phyloP scores from a whole-genome alignment of 2,113 vertebrate genomes.

The Lasiurus borealis region DNA sequence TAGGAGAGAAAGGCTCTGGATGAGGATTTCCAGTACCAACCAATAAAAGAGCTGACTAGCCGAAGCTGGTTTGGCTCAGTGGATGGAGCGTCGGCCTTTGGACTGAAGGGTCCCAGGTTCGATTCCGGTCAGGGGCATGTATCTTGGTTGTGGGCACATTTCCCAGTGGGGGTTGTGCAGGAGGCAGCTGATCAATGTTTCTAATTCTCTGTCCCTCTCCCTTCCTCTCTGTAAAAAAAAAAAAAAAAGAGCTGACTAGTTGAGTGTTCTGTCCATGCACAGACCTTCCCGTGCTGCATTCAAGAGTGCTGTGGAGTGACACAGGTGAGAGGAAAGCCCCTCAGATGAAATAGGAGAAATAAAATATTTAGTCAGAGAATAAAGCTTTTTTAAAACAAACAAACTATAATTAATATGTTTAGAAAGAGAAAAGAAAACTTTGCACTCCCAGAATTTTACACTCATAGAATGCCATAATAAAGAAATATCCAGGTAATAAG shows the following conservation, averaged over 20 bases:
- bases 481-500: background rate
- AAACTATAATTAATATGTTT: background rate
- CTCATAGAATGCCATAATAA: background rate
- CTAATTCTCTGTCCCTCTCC: too few species aligned
- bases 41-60: background rate
- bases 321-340: background rate
- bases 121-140: too few species aligned
- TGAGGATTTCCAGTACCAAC: background rate
- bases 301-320: background rate
- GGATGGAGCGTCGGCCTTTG: too few species aligned
- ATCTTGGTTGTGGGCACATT: too few species aligned
- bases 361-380: background rate
- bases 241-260: too few species aligned
- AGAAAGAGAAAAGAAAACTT: conserved; percentile 6
- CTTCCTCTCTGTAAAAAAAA: too few species aligned
- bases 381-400: too few species aligned
- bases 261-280: background rate
- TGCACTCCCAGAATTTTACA: background rate
- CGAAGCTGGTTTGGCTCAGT: too few species aligned
- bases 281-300: background rate
- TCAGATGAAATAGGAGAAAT: background rate
- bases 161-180: too few species aligned
- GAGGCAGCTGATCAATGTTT: too few species aligned
- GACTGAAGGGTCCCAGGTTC: too few species aligned
- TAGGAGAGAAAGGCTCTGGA: background rate